Evolutionary conservation across 2,113 vertebrate genomes (phyloP), one percentile per base, ranked within the genome.

Genomic region (Nibea albiflora): DNA sequence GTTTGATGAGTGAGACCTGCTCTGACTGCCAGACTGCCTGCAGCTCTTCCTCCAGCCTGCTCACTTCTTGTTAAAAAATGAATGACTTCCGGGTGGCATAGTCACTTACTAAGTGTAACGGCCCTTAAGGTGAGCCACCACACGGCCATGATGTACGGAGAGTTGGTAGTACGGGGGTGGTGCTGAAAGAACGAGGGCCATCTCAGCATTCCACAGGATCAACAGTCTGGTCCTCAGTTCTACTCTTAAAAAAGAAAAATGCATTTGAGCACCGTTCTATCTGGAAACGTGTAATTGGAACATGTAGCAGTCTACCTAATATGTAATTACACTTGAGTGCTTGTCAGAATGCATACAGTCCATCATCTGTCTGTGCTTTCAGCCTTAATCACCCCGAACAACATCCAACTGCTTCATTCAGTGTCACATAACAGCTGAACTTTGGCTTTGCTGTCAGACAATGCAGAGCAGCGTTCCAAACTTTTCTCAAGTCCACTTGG

Each of bases 401-500:
- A 83, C 61, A 53, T 42, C 76, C 62, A 49, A 52, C 26, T 12
- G 26, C 39, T 78, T 80, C 53, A 64, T 77, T 78, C 72, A 54
- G 24, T 68, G 50, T 69, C 78, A 74, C 47, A 77, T 57, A 57
- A 79, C 54, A 74, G 50, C 50, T 63, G 65, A 64, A 63, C 76
- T 83, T 67, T 47, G 31, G 70, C 39, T n/a, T 16, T 39, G 52
- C 70, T 73, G 44, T 84, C 64, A 79, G 50, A 56, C 76, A 71
- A 73, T 24, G 19, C 57, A 44, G 12, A 83, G 64, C 22, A 24
- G 61, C 39, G 75, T 64, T 82, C 42, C 53, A 81, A 86, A 89
- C 83, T 90, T 80, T 85, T 24, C 61, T 68, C 73, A 49, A 66
- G 80, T 84, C 84, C 63, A 64, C 53, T 80, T 87, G 76, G 72